Evolutionary conservation across 2,797 vertebrate species (phyloP), one percentile per base, ranked within the genome.

Genomic region (Amniataba percoides): DNA sequence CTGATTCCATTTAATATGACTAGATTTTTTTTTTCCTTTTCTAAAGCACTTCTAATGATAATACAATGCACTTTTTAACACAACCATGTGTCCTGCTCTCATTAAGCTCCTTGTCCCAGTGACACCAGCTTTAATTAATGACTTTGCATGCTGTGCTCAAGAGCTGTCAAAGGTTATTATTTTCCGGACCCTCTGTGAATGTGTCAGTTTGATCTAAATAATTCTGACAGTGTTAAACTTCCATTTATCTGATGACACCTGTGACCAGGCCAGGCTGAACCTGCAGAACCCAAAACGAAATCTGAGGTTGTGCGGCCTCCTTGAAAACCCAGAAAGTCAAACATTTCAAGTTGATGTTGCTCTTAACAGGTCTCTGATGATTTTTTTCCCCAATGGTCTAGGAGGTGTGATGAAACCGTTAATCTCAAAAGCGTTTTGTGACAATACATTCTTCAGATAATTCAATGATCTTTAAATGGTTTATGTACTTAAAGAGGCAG

Each of bases 121-220:
- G 55, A 71, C 21, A 36, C 48, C 15, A 64, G 23, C n/a, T 68
- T 55, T 46, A 39, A 68, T 64, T 43, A 71, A 72, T 60, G 16
- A 61, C 39, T 57, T 62, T 25, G 25, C 57, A 63, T 49, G 71
- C 57, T 81, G 71, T 53, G 64, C 46, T 53, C 19, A 19, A 71
- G 56, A 23, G 34, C 31, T 65, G 18, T n/a, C 27, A 60, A 69
- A 72, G 43, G 51, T 78, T 40, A 70, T 76, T 60, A 66, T 72
- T 57, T 78, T 57, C 9, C 3, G n/a, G 6, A 21, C 27, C 56
- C 36, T 27, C 7, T 23, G 18, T 59, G 9, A 52, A 52, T 1
- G 4, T 56, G 23, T 51, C 59, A 52, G 12, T 34, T 51, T 62
- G 14, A 71, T 61, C 59, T 63, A 3, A 59, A 62, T 57, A 25